Evolutionary conservation across 2,888 invertebrate species (phyloP).

Genomic region (Aplocera efformata): DNA sequence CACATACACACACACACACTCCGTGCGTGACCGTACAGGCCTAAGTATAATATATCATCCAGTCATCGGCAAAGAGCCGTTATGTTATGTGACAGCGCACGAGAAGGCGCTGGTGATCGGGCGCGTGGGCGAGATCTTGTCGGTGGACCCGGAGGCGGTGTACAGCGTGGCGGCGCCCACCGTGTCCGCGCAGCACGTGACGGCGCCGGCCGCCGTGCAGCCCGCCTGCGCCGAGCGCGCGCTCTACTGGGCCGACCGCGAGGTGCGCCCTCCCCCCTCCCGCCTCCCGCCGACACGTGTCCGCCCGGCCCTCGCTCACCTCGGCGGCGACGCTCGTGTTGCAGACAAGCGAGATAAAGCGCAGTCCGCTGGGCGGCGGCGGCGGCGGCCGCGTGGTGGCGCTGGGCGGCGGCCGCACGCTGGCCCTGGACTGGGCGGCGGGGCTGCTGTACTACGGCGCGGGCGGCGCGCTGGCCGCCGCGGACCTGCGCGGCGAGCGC

Average conservation of each 20-base stretch:
- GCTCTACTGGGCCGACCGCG: slow-evolving; percentile 89
- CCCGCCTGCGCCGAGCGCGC: slow-evolving; percentile 83
- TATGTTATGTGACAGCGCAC: slow-evolving; percentile 78
- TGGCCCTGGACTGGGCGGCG: slow-evolving; percentile 92
- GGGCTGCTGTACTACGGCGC: slow-evolving; percentile 87
- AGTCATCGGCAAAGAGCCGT: too few species aligned
- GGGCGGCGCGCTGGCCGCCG: slow-evolving; percentile 82
- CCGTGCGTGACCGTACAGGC: too few species aligned
- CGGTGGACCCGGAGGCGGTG: slow-evolving; percentile 88
- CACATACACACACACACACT: too few species aligned
- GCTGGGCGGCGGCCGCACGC: slow-evolving; percentile 80
- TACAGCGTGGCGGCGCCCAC: slow-evolving; percentile 90
- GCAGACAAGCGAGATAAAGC: slow-evolving; percentile 84
- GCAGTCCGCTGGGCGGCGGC: slow-evolving; percentile 67
- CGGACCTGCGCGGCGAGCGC: slow-evolving; percentile 86
- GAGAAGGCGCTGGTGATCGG: slow-evolving; percentile 90
- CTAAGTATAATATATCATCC: too few species aligned
- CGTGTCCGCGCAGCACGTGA: slow-evolving; percentile 85
- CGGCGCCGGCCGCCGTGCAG: slow-evolving; percentile 86
- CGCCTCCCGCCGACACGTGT: not conserved
- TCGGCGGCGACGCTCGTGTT: slow-evolving; percentile 79
- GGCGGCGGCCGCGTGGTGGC: slow-evolving; percentile 81
- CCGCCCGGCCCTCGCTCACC: slow-evolving; percentile 87
- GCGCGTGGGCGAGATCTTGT: slow-evolving; percentile 88
- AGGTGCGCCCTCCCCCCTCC: slow-evolving; percentile 5